These are phyloP conservation scores for Cryptoleucopteryx plumbea DNA, from an alignment of 2,113 vertebrate species.

Conservation along the genomic window DNA sequence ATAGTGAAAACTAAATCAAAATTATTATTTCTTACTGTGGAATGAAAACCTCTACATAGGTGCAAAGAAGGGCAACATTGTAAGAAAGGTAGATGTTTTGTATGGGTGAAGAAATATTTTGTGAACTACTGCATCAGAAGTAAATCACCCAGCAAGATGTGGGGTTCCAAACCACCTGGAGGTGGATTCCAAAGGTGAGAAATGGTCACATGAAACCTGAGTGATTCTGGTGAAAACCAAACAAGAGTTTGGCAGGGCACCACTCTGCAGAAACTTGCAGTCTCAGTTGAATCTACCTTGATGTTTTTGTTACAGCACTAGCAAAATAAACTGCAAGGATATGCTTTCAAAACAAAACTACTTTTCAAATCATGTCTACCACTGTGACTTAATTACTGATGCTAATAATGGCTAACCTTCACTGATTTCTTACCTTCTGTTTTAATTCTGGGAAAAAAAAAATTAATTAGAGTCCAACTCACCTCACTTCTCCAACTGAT, in stretches of 20 bases:
- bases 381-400: not conserved
- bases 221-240: not conserved
- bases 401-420: not conserved
- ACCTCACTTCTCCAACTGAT: not conserved
- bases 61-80: not conserved
- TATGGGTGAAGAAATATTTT: not conserved
- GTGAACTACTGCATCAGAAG: not conserved
- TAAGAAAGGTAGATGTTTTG: not conserved
- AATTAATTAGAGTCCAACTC: not conserved
- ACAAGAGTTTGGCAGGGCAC: not conserved
- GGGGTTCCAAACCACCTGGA: not conserved
- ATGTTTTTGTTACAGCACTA: not conserved
- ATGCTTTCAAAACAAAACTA: not conserved
- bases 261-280: not conserved
- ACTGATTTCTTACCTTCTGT: not conserved
- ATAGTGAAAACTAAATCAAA: not conserved
- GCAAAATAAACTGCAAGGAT: not conserved
- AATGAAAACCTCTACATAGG: not conserved
- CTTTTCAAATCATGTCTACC: not conserved
- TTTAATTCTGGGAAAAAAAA: not conserved
- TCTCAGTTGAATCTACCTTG: not conserved
- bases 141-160: not conserved
- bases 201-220: not conserved
- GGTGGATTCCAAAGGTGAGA: not conserved
- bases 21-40: not conserved